A percentile compares a stretch with the other conserved stretches of the same genome.
These are phyloP conservation scores for Melanotaenia parkinsoni DNA, from an alignment of 2,797 vertebrate species.

Conservation along the genomic window DNA sequence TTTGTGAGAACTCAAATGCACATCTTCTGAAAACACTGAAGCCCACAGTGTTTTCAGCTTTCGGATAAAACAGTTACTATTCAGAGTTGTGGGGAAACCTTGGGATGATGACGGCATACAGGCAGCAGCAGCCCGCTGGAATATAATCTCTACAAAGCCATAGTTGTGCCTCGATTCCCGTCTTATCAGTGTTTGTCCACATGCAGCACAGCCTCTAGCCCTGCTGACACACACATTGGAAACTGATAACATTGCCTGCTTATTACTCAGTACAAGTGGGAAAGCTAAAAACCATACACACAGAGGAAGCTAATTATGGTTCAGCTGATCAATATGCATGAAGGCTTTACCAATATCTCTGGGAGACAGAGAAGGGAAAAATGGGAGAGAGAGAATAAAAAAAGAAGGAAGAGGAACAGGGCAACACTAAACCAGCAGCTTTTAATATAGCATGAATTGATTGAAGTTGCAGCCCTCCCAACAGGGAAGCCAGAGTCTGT, in stretches of 20 bases:
- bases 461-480: constrained; percentile 23
- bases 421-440: constrained; percentile 39
- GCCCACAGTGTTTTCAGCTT: neutral
- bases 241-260: constrained; percentile 10
- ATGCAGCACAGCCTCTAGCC: neutral
- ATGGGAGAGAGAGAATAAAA: neutral
- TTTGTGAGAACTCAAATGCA: neutral
- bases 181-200: constrained; percentile 45
- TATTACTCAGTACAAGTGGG: neutral
- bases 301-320: constrained; percentile 37
- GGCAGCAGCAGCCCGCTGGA: constrained; percentile 8
- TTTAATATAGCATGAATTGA: constrained; percentile 53
- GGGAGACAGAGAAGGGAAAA: neutral
- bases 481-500: constrained; percentile 6
- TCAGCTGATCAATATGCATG: constrained; percentile 55
- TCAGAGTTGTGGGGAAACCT: constrained; percentile 32
- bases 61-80: constrained; percentile 20
- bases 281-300: constrained; percentile 27
- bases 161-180: constrained; percentile 8
- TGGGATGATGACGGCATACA: constrained; percentile 32
- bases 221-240: constrained; percentile 23
- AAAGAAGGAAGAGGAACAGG: neutral
- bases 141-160: constrained; percentile 7
- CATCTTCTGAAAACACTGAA: neutral
- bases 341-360: constrained; percentile 25